Percentiles rank a stretch among this genome's conserved stretches.
These are phyloP conservation scores for Drosophila cardini DNA, from an alignment of 1,140 invertebrate genomes.

Conservation along the genomic window DNA sequence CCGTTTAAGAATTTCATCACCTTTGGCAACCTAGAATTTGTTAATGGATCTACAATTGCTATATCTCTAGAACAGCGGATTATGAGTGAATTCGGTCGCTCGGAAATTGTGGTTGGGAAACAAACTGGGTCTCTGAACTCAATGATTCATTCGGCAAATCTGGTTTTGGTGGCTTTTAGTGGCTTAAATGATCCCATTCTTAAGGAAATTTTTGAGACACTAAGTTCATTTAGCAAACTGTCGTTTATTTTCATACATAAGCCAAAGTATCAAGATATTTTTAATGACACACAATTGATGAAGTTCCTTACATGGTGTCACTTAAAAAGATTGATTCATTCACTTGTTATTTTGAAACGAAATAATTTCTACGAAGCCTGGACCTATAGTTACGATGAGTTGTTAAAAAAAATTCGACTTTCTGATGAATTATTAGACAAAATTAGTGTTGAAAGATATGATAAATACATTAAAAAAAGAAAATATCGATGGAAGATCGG, in stretches of 20 bases:
- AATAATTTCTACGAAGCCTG: not conserved
- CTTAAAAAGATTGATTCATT: not conserved
- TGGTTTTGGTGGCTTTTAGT: constrained; percentile 23
- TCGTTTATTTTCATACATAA: not conserved
- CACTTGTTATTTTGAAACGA: not conserved
- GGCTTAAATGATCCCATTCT: constrained; percentile 21
- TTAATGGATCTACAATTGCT: not conserved
- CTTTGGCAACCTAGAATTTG: not conserved
- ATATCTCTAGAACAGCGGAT: constrained; percentile 20
- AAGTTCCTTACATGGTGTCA: not conserved
- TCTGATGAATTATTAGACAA: not conserved
- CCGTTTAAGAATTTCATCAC: not conserved
- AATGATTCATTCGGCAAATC: not conserved
- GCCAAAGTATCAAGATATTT: not conserved
- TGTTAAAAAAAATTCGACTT: not conserved
- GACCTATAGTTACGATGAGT: not conserved
- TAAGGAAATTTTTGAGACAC: not conserved
- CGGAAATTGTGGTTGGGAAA: constrained; percentile 8
- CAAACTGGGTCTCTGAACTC: not conserved
- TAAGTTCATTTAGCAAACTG: not conserved
- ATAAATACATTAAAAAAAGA: not conserved
- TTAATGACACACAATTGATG: not conserved
- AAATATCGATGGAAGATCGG: constrained; percentile 1
- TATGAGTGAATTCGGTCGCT: not conserved
- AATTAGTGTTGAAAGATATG: not conserved